Conservation (phyloP, 2,797 vertebrate genomes). For the Gila robusta region DNA sequence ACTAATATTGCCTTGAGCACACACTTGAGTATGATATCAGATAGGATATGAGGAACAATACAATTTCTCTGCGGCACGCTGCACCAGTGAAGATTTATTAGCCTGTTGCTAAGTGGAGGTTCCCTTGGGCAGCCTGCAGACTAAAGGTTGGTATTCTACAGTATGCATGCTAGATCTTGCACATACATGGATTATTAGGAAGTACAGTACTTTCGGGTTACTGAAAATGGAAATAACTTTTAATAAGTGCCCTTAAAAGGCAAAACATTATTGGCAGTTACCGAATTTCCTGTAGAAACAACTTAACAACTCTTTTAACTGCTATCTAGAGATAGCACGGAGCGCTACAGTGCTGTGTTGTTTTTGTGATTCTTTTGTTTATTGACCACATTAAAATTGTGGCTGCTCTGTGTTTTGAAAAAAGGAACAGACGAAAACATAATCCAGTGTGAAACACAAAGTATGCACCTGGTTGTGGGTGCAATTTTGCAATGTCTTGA, state of each 20-base stretch:
- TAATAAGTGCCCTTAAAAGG: slow-evolving; percentile 1
- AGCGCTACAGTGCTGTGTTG: background rate
- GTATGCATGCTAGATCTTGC: slow-evolving; percentile 19
- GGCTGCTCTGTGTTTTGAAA: background rate
- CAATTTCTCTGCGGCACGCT: slow-evolving; percentile 45
- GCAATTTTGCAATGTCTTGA: background rate
- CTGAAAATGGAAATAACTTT: slow-evolving; percentile 30
- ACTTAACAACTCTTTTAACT: background rate
- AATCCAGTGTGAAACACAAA: background rate
- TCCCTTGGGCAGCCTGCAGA: slow-evolving; percentile 58
- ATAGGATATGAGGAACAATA: slow-evolving; percentile 59
- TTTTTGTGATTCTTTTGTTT: slow-evolving; percentile 14
- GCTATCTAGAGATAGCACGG: background rate
- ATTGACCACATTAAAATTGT: background rate
- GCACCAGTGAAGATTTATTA: slow-evolving; percentile 63
- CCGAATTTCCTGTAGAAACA: background rate
- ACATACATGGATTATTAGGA: background rate
- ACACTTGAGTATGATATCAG: slow-evolving; percentile 54
- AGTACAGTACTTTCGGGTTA: slow-evolving; percentile 1
- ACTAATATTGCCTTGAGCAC: slow-evolving; percentile 54
- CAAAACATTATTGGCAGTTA: slow-evolving; percentile 25
- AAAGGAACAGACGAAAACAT: slow-evolving; percentile 13
- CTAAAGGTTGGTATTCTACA: slow-evolving; percentile 28
- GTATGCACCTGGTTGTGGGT: background rate
- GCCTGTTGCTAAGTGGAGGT: slow-evolving; percentile 51